Evolutionary conservation across 1,140 invertebrate genomes (phyloP), one percentile per base, ranked within the genome.

Genomic region (Sminthurinus signatus): DNA sequence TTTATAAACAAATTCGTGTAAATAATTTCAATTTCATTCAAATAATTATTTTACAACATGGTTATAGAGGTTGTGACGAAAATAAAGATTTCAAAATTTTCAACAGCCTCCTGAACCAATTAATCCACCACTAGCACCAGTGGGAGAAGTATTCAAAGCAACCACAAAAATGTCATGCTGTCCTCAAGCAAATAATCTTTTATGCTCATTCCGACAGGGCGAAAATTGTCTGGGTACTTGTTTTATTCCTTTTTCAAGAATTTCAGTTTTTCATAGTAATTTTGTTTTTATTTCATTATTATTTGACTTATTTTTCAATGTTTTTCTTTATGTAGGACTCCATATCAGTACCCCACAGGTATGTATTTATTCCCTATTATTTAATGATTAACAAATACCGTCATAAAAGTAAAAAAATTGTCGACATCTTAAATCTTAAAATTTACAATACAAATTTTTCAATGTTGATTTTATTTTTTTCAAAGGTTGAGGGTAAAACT

Each of bases 201-300:
- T 56, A 10, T 56, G 54, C 32, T 25, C 44, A n/a, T 5, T 5
- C 3, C 36, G 14, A 14, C 29, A 56, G 31, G 4, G 12, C 5
- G 54, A 56, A 42, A 27, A 56, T 39, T 56, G 54, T 23, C 36
- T 56, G 2, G 10, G n/a, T 5, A 14, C n/a, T n/a, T n/a, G n/a
- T n/a, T n/a, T n/a, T n/a, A n/a, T n/a, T n/a, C n/a, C n/a, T n/a
- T n/a, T n/a, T n/a, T n/a, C n/a, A n/a, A n/a, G n/a, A n/a, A n/a
- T n/a, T n/a, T n/a, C n/a, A n/a, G n/a, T n/a, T n/a, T n/a, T n/a
- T n/a, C n/a, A n/a, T n/a, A n/a, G n/a, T n/a, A n/a, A n/a, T n/a
- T n/a, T n/a, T n/a, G n/a, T n/a, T n/a, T n/a, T n/a, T n/a, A n/a
- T n/a, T n/a, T n/a, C n/a, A n/a, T n/a, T n/a, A n/a, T n/a, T n/a